phyloP scores from a whole-genome alignment of 2,113 vertebrate species.

The Brachyhypopomus occidentalis region DNA sequence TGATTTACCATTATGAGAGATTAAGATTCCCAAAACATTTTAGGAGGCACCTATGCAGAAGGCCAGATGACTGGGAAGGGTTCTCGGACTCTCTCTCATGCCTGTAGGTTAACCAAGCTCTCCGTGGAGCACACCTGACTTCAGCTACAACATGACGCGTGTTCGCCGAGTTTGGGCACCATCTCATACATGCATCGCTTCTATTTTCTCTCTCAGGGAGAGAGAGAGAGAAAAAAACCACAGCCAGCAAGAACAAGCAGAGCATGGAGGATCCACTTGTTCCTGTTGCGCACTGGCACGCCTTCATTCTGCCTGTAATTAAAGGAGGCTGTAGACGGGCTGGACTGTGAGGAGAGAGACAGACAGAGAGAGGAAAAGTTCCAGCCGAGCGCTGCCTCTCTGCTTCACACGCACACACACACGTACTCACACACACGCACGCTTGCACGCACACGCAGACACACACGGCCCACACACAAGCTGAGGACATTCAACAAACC shows the following conservation, averaged over 20 bases:
- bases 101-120: background rate
- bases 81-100: background rate
- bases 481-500: background rate
- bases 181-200: background rate
- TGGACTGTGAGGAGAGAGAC: constrained; percentile 16
- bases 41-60: background rate
- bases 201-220: constrained; percentile 21
- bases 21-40: no score
- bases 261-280: constrained; percentile 55
- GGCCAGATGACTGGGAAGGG: background rate
- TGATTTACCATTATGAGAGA: no score
- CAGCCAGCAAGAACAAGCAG: constrained; percentile 61
- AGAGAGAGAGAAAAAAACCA: constrained; percentile 13
- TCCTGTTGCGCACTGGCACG: constrained; percentile 52
- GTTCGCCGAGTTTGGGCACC: constrained; percentile 6
- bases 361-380: constrained; percentile 14
- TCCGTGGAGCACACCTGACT: background rate
- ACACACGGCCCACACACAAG: background rate
- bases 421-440: background rate
- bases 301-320: constrained; percentile 64
- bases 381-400: background rate
- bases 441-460: background rate
- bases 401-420: background rate
- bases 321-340: constrained; percentile 41
- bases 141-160: background rate